These are phyloP conservation scores for Baccha elongata DNA, from an alignment of 2,888 invertebrate species.

Conservation along the genomic window DNA sequence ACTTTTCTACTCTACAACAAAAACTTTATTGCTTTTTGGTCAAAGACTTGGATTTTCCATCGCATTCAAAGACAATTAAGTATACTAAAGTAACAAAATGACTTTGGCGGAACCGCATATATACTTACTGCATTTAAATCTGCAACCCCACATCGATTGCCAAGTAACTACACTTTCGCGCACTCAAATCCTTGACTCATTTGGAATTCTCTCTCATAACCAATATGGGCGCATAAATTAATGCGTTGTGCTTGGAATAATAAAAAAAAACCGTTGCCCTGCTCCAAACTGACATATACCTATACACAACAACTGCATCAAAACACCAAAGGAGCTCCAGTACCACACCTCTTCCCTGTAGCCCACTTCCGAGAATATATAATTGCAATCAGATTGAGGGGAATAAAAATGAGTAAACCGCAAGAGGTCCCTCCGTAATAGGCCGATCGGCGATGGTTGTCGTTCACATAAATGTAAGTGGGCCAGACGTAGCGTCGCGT, in stretches of 20 bases:
- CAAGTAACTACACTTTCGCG: neutral
- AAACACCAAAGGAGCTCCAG: constrained; percentile 25
- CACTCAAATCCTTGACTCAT: constrained; percentile 64
- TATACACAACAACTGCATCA: constrained; percentile 9
- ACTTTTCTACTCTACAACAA: no score
- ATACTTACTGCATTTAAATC: no score
- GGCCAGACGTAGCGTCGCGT: constrained; percentile 36
- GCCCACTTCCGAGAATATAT: constrained; percentile 65
- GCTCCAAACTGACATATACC: neutral
- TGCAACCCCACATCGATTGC: neutral
- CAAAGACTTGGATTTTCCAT: no score
- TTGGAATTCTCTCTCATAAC: constrained; percentile 27
- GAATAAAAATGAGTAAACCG: constrained; percentile 32
- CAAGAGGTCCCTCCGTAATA: constrained; percentile 23
- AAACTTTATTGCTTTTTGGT: no score
- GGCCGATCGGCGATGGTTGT: constrained; percentile 9
- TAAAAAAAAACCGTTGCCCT: constrained; percentile 6
- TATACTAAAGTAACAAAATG: no score
- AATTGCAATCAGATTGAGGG: constrained; percentile 54
- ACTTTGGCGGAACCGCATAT: no score
- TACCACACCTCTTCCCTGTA: constrained; percentile 52
- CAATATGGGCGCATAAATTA: constrained; percentile 35
- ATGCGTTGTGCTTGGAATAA: constrained; percentile 55
- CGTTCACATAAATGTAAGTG: constrained; percentile 6
- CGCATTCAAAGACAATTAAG: no score